Conservation (phyloP, 2,113 vertebrate genomes). For the Noctilio leporinus region DNA sequence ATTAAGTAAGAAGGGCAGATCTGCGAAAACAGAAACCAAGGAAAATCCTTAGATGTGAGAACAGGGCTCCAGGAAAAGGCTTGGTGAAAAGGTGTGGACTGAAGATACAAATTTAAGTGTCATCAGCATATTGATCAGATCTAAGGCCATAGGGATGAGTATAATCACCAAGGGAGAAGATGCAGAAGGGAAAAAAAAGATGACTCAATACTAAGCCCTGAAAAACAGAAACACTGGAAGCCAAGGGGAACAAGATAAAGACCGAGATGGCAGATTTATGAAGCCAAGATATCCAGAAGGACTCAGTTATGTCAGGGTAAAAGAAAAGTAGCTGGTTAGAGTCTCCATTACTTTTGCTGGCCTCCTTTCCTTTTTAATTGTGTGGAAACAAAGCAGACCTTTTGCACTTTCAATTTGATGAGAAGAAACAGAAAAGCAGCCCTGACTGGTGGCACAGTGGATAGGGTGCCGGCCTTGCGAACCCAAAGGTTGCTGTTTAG, state of each 20-base stretch:
- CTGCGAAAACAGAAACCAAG: not conserved
- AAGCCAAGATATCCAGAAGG: not conserved
- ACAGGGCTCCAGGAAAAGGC: not conserved
- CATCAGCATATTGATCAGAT: not conserved
- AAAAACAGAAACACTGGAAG: not conserved
- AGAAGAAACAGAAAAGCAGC: not conserved
- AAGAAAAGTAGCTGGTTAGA: not conserved
- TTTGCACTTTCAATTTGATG: not conserved
- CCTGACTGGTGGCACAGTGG: too few relatives aligned
- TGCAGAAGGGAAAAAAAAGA: not conserved
- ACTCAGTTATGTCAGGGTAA: not conserved
- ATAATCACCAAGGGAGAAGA: not conserved
- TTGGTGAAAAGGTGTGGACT: not conserved
- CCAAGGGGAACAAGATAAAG: not conserved
- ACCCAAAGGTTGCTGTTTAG: too few relatives aligned
- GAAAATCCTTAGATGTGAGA: not conserved
- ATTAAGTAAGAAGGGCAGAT: not conserved
- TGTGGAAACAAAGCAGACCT: constrained; percentile 6
- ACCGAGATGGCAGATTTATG: not conserved
- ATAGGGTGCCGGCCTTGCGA: too few relatives aligned
- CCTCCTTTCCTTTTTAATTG: not conserved
- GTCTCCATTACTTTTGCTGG: not conserved
- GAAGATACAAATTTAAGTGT: not conserved
- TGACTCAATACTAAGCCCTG: not conserved
- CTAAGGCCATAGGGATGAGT: not conserved